Base-by-base conservation (phyloP, 2,888 invertebrate genomes). In the Hyles lineata region DNA sequence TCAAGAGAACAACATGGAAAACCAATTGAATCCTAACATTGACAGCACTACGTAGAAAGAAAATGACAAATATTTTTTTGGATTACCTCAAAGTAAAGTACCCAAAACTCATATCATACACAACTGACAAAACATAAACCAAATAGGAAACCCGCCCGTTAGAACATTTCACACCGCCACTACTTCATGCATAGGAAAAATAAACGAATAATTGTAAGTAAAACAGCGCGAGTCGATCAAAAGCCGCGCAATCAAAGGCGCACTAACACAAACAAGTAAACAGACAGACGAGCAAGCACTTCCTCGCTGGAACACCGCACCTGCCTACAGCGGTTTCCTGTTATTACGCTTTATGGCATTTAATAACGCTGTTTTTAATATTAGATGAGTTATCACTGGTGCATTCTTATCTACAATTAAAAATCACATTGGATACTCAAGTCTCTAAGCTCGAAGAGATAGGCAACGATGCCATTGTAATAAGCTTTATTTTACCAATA, bases 131-230 rank as follows among this genome's bases (percentile, higher is more conserved):
- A 25, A 25, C 15, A 25, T 17, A 8, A 60, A 23, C 2, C 11
- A 15, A 25, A 25, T 60, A 15, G 15, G 15, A 60, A 60, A 25
- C 23, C 25, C 23, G 23, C 21, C 43, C 43, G 21, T 15, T 43
- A 21, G 21, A 17, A 23, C 2, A 67, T 50, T 50, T 67, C 67
- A 25, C 67, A 21, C 67, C 50, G 23, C 23, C 50, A 67, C 67
- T 78, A 77, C 77, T 76, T 76, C 62, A 73, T 74, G 60, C 74
- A 74, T 77, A 74, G 63, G 69, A 74, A 79, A 84, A 83, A 81
- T 86, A 84, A 85, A 86, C 82, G 83, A 81, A 84, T 85, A 84
- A 86, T 85, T 86, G 84, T 84, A 77, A 78, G 77, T 76, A 78
- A 80, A 79, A 76, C 76, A 77, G 74, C 74, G 71, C 62, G 74